Conservation (phyloP, 2,888 invertebrate species). For the Sicus ferrugineus region DNA sequence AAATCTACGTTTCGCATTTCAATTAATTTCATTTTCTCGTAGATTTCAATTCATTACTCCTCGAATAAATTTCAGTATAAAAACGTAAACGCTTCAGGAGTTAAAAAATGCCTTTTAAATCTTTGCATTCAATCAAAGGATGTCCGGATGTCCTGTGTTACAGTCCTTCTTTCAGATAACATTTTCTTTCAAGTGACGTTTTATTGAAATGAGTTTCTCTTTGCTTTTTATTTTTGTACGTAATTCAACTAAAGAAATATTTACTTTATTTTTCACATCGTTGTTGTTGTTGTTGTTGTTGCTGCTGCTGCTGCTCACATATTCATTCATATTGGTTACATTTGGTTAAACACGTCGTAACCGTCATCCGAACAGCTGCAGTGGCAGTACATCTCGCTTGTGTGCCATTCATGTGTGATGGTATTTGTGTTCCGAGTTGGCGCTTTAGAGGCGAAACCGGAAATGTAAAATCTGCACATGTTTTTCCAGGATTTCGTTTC, state of each 20-base stretch:
- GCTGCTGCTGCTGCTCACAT: slow-evolving; percentile 7
- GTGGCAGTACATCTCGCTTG: too few relatives aligned
- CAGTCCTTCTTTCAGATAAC: not conserved
- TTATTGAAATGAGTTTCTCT: not conserved
- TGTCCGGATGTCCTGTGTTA: not conserved
- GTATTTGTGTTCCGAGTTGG: not conserved
- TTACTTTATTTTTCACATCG: too few relatives aligned
- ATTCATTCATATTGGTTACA: slow-evolving; percentile 23
- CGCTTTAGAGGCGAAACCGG: not conserved
- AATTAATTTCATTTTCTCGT: not conserved
- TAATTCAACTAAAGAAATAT: too few relatives aligned
- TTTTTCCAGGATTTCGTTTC: not conserved
- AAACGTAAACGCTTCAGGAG: too few relatives aligned
- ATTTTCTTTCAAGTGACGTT: too few relatives aligned
- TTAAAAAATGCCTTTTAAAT: too few relatives aligned
- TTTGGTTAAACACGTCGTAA: slow-evolving; percentile 23
- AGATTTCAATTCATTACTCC: slow-evolving; percentile 17
- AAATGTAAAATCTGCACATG: slow-evolving; percentile 6
- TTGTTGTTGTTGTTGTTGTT: slow-evolving; percentile 8
- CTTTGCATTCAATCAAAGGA: not conserved
- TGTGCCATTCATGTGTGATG: too few relatives aligned
- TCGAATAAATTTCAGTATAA: not conserved
- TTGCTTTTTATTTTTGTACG: too few relatives aligned
- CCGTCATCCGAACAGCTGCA: too few relatives aligned
- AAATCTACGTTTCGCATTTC: slow-evolving; percentile 1